Base-by-base conservation (phyloP, 2,888 invertebrate genomes). In the Ochropleura plecta region DNA sequence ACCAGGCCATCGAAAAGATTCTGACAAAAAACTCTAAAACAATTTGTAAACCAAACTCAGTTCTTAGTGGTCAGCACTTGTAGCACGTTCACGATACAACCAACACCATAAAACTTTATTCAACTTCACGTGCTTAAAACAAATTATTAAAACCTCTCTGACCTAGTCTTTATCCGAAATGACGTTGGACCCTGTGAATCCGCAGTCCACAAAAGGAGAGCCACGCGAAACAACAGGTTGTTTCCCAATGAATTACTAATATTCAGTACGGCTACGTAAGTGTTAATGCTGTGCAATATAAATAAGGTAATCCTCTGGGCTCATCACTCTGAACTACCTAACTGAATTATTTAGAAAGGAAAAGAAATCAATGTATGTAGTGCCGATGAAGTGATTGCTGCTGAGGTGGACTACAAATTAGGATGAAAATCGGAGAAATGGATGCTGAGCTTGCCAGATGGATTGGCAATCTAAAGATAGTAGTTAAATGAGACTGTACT, bases 181-280 rank as follows among this genome's bases (percentile, higher is more conserved):
- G 60, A 51, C 51, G 18, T 16, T 46, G 69, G n/a, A 53, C 48
- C 60, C 53, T 55, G 57, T 30, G 73, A 59, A 67, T 73, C 53
- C 60, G 53, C 62, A 48, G 57, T 57, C 62, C 40, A 75, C 69
- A 55, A 70, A 83, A 84, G 40, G 46, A 59, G 65, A 69, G 59
- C 40, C 63, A 62, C 16, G 16, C 53, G 77, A 60, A 73, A 86
- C 80, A 86, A 86, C 86, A 87, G 82, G 86, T 86, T 83, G 86
- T 68, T 69, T 76, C 9, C 76, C 77, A 64, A 83, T 87, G 77
- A 86, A 87, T 87, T 81, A 83, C 73, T 85, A 85, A 86, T 87
- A 74, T 83, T 81, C 53, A 76, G 76, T 83, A 77, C 74, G 69
- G 72, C 59, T 63, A 16, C 59, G 73, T 85, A 83, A 81, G 87